A percentile compares a stretch with the other conserved stretches of the same genome.
Conservation (phyloP, 2,888 invertebrate species). For the Lepidochitona cinerea region DNA sequence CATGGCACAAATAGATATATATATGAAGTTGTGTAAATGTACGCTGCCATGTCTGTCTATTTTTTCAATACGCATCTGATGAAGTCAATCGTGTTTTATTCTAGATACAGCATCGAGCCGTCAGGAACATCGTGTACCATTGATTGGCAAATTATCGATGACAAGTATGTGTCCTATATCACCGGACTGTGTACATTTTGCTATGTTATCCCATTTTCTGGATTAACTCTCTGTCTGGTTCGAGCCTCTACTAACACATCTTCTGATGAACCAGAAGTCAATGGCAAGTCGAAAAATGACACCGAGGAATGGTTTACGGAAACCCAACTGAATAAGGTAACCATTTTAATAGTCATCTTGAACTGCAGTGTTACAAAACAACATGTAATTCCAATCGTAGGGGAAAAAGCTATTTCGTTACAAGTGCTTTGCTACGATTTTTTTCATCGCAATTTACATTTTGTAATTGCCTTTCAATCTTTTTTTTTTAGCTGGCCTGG, state of each 20-base stretch:
- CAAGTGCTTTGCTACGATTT: too few species aligned
- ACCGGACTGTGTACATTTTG: constrained; percentile 34
- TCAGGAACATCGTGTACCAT: constrained; percentile 58
- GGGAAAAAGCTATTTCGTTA: too few species aligned
- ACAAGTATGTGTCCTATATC: constrained; percentile 53
- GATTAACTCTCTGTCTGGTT: constrained; percentile 25
- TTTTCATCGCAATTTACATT: too few species aligned
- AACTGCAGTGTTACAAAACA: too few species aligned
- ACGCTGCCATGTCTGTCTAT: too few species aligned
- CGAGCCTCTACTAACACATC: constrained; percentile 19
- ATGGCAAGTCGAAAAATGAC: not conserved
- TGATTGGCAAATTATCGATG: constrained; percentile 56
- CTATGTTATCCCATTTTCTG: constrained; percentile 41
- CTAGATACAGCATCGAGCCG: constrained; percentile 49
- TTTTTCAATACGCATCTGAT: too few species aligned
- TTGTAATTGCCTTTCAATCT: too few species aligned
- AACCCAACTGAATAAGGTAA: constrained; percentile 38
- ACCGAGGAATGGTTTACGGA: constrained; percentile 36
- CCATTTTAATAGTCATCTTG: too few species aligned
- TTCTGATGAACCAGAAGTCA: not conserved
- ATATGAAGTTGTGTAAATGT: too few species aligned
- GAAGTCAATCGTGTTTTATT: too few species aligned
- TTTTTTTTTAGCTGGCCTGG: constrained; percentile 48
- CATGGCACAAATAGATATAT: too few species aligned
- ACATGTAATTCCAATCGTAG: too few species aligned